A percentile compares a stretch with the other conserved stretches of the same genome.
These are phyloP conservation scores for Prorops nasuta DNA, from an alignment of 1,140 invertebrate species.

Conservation along the genomic window DNA sequence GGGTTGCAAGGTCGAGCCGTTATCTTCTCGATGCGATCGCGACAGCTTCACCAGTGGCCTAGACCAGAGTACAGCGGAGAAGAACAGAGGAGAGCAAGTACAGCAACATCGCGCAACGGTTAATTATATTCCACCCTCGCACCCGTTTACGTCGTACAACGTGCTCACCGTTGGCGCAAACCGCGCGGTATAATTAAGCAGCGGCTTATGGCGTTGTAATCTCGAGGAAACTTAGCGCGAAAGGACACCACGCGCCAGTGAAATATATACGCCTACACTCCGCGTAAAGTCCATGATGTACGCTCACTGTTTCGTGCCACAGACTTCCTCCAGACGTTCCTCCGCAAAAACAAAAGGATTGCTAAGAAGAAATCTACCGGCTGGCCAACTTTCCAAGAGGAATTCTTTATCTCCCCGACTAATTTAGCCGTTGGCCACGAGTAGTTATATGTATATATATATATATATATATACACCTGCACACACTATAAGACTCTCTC, in stretches of 20 bases:
- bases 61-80: too few species aligned
- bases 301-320: conserved; percentile 6
- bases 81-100: too few species aligned
- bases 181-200: conserved; percentile 37
- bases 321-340: neutral
- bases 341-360: neutral
- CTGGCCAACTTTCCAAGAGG: too few species aligned
- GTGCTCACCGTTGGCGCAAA: conserved; percentile 19
- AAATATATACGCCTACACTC: conserved; percentile 10
- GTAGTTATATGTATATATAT: too few species aligned
- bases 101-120: too few species aligned
- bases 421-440: too few species aligned
- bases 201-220: conserved; percentile 35
- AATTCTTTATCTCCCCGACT: too few species aligned
- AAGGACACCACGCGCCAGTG: conserved; percentile 10
- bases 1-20: too few species aligned
- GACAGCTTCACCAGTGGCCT: too few species aligned
- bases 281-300: conserved; percentile 18
- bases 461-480: too few species aligned
- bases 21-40: too few species aligned
- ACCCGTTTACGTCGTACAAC: conserved; percentile 8
- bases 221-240: conserved; percentile 38
- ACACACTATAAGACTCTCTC: too few species aligned
- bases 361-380: neutral
- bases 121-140: conserved; percentile 10